Conservation (phyloP, 2,113 vertebrate genomes). For the Charadrius vociferus region DNA sequence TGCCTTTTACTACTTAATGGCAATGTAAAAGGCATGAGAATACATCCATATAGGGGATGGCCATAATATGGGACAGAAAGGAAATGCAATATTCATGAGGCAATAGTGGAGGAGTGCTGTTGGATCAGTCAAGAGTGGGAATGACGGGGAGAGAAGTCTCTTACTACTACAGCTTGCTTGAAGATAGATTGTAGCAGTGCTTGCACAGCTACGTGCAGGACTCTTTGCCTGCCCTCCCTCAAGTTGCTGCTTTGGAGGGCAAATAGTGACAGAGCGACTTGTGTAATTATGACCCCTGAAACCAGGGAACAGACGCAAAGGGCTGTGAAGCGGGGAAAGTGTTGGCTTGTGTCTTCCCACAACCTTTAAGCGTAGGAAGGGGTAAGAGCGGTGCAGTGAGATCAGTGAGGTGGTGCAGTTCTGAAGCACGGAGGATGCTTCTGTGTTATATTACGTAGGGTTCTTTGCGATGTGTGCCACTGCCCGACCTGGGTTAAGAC, state of each 20-base stretch:
- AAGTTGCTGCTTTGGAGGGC: background rate
- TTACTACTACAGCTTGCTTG: background rate
- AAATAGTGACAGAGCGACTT: background rate
- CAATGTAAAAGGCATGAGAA: background rate
- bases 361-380: background rate
- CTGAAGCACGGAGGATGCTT: background rate
- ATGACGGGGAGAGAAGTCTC: background rate
- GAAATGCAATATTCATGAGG: background rate
- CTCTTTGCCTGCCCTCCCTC: background rate
- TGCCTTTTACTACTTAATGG: background rate
- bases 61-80: background rate
- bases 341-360: background rate
- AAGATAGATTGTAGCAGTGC: background rate
- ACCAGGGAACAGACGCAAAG: background rate
- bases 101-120: background rate
- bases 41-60: background rate
- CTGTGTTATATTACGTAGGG: background rate
- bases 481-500: background rate
- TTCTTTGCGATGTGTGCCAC: background rate
- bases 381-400: background rate
- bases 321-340: background rate
- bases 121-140: background rate
- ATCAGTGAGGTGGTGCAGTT: background rate
- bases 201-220: accelerated
- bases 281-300: background rate